Evolutionary conservation across 2,797 vertebrate genomes (phyloP).

Genomic region (Tinamus major): DNA sequence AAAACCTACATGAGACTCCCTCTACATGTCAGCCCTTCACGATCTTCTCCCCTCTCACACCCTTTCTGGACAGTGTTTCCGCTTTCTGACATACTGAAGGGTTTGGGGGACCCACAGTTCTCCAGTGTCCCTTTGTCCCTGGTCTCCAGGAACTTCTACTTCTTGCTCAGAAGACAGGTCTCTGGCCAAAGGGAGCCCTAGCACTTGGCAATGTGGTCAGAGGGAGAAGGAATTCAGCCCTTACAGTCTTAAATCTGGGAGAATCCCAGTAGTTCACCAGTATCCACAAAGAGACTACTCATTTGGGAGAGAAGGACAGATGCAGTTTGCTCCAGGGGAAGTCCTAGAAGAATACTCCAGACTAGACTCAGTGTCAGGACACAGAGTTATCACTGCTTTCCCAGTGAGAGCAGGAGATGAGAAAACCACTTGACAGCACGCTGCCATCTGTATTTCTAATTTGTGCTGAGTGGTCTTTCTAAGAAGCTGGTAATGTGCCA

Average conservation of each 20-base stretch:
- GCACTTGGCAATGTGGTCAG: background rate
- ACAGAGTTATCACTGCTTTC: background rate
- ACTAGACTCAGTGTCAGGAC: rapidly evolving
- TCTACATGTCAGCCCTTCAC: background rate
- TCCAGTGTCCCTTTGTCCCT: background rate
- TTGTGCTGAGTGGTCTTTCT: conserved; percentile 21
- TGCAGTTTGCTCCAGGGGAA: background rate
- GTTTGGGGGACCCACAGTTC: background rate
- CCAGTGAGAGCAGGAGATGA: background rate
- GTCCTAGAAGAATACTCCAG: background rate
- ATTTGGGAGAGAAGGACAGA: background rate
- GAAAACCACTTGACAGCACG: background rate
- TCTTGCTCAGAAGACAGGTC: background rate
- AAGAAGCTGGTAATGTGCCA: conserved; percentile 30
- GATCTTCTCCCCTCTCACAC: background rate
- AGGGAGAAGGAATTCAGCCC: background rate
- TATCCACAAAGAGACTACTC: background rate
- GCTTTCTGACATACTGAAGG: background rate
- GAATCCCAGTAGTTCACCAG: background rate
- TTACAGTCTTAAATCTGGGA: background rate
- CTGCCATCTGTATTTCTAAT: conserved; percentile 18
- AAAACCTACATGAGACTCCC: background rate
- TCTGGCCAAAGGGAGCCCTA: background rate
- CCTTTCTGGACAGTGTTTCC: background rate
- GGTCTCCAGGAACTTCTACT: background rate